Conservation (phyloP, 2,113 vertebrate genomes). For the Rostratula benghalensis region DNA sequence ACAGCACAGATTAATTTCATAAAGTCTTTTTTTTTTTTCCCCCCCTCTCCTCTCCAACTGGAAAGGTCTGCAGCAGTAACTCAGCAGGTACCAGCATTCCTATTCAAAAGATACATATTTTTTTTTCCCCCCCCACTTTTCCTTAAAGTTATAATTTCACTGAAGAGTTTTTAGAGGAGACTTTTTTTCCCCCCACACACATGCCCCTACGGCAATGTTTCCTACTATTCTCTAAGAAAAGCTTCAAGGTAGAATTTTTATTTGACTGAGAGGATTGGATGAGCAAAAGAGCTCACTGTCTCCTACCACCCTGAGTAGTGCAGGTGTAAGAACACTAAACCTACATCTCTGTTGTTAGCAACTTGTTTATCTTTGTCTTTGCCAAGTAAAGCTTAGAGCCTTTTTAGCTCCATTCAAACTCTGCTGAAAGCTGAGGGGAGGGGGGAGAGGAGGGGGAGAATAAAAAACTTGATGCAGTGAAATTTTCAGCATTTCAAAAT, state of each 20-base stretch:
- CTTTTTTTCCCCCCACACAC: neutral
- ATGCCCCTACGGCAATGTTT: neutral
- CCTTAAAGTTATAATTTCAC: neutral
- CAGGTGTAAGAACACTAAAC: neutral
- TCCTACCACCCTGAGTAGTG: neutral
- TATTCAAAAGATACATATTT: neutral
- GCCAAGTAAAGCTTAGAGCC: neutral
- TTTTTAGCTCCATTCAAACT: neutral
- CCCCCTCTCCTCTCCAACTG: neutral
- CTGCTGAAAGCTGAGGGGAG: neutral
- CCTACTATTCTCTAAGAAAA: neutral
- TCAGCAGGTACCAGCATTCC: neutral
- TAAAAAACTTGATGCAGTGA: neutral
- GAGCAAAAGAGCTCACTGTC: neutral
- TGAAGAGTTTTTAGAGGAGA: neutral
- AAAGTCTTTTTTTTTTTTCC: neutral
- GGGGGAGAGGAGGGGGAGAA: no score
- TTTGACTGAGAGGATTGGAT: neutral
- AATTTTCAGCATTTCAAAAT: neutral
- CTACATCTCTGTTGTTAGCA: neutral
- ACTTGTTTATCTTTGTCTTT: neutral
- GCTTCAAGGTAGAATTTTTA: neutral
- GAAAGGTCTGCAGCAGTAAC: neutral
- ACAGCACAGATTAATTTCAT: neutral
- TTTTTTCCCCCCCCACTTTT: no score